Evolutionary conservation across 2,113 vertebrate species (phyloP).

Genomic region (Pseudorhombus dupliciocellatus): DNA sequence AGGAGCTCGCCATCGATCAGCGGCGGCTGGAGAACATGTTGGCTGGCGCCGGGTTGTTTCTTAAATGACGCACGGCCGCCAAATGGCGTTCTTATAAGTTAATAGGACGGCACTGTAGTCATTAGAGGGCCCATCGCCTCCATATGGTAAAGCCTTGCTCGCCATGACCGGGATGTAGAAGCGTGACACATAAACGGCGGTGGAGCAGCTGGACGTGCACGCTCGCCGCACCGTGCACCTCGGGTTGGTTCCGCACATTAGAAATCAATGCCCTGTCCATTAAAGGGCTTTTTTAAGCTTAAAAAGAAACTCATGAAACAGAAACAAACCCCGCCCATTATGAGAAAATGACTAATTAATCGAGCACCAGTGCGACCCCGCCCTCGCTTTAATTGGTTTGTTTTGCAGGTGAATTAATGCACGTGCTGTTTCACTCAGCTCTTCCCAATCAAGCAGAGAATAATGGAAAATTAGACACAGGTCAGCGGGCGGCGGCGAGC

Average conservation of each 20-base stretch:
- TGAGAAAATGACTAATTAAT: constrained; percentile 44
- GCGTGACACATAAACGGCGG: constrained; percentile 55
- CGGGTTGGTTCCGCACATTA: constrained; percentile 1
- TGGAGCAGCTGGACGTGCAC: constrained; percentile 55
- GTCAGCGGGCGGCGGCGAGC: constrained; percentile 47
- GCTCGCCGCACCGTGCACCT: constrained; percentile 35
- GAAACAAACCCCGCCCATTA: constrained; percentile 18
- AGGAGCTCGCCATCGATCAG: constrained; percentile 48
- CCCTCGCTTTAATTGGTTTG: constrained; percentile 34
- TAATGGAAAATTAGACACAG: constrained; percentile 43
- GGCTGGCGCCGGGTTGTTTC: constrained; percentile 30
- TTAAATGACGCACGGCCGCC: constrained; percentile 66
- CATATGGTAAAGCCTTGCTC: constrained; percentile 60
- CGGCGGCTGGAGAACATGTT: constrained; percentile 50
- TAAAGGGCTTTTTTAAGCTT: constrained; percentile 22
- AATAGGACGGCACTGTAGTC: constrained; percentile 69
- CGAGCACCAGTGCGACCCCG: constrained; percentile 20
- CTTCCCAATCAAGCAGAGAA: constrained; percentile 52
- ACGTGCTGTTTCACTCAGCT: constrained; percentile 35
- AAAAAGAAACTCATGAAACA: constrained; percentile 7
- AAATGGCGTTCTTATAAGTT: constrained; percentile 64
- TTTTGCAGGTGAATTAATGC: constrained; percentile 55
- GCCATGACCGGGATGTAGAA: constrained; percentile 59
- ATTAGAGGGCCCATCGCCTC: constrained; percentile 72
- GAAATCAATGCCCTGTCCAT: background rate